Percentiles rank a stretch among this genome's conserved stretches.
These are phyloP conservation scores for Pygoscelis adeliae DNA, from an alignment of 2,113 vertebrate genomes.

Conservation along the genomic window DNA sequence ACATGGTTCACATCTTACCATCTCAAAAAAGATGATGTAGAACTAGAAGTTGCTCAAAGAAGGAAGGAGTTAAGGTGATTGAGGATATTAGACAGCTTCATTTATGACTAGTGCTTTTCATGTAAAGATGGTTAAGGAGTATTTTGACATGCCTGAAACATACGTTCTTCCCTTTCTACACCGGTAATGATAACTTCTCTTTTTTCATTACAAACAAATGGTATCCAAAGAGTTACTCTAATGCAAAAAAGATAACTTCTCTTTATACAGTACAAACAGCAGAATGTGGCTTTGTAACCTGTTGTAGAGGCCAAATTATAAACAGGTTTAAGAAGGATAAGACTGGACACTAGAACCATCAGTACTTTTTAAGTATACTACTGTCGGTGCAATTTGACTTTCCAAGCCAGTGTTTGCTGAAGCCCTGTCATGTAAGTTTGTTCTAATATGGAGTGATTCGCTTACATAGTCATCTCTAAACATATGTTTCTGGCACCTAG, in stretches of 20 bases:
- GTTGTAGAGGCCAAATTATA: not conserved
- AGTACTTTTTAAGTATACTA: not conserved
- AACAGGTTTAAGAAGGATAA: not conserved
- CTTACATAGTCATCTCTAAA: not conserved
- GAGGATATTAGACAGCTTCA: not conserved
- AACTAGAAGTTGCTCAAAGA: not conserved
- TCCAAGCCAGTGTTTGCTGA: not conserved
- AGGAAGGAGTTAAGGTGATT: not conserved
- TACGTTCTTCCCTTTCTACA: too few relatives aligned
- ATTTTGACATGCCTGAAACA: not conserved
- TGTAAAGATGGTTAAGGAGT: not conserved
- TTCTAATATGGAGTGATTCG: not conserved
- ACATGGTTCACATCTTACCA: not conserved
- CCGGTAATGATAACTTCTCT: not conserved
- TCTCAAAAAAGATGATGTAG: not conserved
- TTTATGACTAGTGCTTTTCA: not conserved
- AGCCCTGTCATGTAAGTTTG: not conserved
- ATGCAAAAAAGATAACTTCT: not conserved
- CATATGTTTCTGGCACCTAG: not conserved
- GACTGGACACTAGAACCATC: not conserved
- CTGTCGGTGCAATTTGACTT: not conserved
- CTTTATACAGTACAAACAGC: not conserved
- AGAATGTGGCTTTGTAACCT: not conserved
- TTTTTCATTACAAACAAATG: not conserved
- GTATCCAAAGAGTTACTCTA: not conserved